These are phyloP conservation scores for Conchocele bisecta DNA, from an alignment of 2,888 invertebrate species.

Conservation along the genomic window DNA sequence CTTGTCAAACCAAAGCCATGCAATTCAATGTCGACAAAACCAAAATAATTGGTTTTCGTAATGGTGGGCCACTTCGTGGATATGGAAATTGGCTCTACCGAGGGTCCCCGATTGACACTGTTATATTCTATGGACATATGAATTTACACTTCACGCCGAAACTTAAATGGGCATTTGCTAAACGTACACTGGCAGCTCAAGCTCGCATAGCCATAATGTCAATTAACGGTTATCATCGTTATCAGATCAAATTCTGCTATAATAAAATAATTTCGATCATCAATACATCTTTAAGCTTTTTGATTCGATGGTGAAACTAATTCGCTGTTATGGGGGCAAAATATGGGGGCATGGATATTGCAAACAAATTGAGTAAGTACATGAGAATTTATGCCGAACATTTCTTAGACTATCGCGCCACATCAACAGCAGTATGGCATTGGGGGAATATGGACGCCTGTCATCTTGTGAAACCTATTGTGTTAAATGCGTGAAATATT, in stretches of 20 bases:
- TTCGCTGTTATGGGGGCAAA: neutral
- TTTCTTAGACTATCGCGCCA: neutral
- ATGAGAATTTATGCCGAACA: neutral
- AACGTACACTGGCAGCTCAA: neutral
- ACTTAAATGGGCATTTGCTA: neutral
- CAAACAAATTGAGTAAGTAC: neutral
- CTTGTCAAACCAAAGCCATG: neutral
- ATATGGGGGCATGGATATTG: constrained; percentile 5
- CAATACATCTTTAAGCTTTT: neutral
- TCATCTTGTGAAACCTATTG: neutral
- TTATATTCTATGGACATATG: neutral
- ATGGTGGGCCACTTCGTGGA: neutral
- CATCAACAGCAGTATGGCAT: neutral
- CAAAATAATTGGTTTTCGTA: neutral
- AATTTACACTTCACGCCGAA: neutral
- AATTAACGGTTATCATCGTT: neutral
- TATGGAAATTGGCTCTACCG: neutral
- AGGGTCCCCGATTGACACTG: neutral
- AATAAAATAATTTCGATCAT: neutral
- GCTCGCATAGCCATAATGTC: neutral
- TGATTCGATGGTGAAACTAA: constrained; percentile 2
- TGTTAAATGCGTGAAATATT: constrained; percentile 10
- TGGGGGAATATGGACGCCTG: constrained; percentile 18
- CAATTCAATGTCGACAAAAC: neutral
- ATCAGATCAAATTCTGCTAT: too few species aligned